Evolutionary conservation across 2,888 invertebrate genomes (phyloP), one percentile per base, ranked within the genome.

Genomic region (Chloroclysta siterata): DNA sequence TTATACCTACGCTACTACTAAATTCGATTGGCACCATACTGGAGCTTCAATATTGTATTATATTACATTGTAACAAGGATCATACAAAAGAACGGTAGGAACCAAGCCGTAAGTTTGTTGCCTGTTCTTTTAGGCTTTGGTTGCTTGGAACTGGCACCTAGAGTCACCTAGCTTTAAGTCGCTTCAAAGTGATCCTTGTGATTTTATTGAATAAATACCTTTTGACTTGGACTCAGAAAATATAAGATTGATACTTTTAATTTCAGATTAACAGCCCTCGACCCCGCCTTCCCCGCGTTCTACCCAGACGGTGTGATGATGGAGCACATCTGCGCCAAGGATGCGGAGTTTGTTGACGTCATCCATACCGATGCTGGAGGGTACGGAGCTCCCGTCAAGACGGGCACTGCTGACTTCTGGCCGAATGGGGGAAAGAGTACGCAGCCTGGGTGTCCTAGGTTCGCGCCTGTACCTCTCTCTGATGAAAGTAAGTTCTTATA

Each of bases 361-460:
- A 95, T 96, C 63, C 96, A 96, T 76, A 95, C 96, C 0, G 95
- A 95, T 71, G 94, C 94, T 0, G 94, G 94, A 33, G 87, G 92
- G 0, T 94, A 94, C 64, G 95, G 95, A 0, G 94, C 94, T 0
- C 94, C 94, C 0, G 90, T 93, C 0, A 80, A 85, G 14, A 94
- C 94, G 0, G 95, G 94, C 0, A 94, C 94, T 0, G 94, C 86
- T 0, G 95, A 95, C 73, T 95, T 95, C 81, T 95, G 94, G 95
- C 95, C 95, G 0, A 95, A 95, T 67, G 92, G 93, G 0, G 95
- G 95, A 0, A 93, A 90, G 72, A 90, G 94, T 57, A 77, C 91
- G n/a, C 95, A 95, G 70, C 95, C 95, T 0, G 94, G 94, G 0
- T 95, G 95, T 68, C 94, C 94, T 0, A 82, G 88, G 29, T 93